Evolutionary conservation across 2,113 vertebrate species (phyloP).

Genomic region (Struthio camelus): DNA sequence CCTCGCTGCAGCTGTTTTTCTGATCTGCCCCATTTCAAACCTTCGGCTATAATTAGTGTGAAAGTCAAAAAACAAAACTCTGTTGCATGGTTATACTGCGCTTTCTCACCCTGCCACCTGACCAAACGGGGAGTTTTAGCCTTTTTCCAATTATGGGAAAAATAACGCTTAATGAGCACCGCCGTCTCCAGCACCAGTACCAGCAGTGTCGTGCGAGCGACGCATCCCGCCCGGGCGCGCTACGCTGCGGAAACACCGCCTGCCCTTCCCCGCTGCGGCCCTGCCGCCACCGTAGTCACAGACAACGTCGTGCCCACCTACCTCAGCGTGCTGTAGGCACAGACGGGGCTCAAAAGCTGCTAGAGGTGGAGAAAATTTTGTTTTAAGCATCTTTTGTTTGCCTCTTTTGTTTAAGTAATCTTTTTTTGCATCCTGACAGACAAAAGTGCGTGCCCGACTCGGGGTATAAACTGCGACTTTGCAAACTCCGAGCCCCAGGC

Average conservation of each 20-base stretch:
- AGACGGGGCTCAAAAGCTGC: not conserved
- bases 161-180: not conserved
- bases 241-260: fast-evolving
- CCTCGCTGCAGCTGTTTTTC: not conserved
- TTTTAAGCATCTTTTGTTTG: not conserved
- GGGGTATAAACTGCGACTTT: not conserved
- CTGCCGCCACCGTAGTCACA: not conserved
- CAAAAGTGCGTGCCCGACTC: not conserved
- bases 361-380: not conserved
- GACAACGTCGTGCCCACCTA: not conserved
- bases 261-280: fast-evolving
- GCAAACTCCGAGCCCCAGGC: not conserved
- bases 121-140: not conserved
- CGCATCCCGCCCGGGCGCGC: not conserved
- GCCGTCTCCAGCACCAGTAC: fast-evolving
- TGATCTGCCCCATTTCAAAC: not conserved
- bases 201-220: not conserved
- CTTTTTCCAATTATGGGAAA: not conserved
- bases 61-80: not conserved
- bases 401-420: not conserved
- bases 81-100: not conserved
- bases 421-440: not conserved
- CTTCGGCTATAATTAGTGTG: not conserved
- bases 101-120: not conserved
- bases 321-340: not conserved